Evolutionary conservation across 2,888 invertebrate genomes (phyloP), one percentile per base, ranked within the genome.

Genomic region (Willowsia nigromaculata): DNA sequence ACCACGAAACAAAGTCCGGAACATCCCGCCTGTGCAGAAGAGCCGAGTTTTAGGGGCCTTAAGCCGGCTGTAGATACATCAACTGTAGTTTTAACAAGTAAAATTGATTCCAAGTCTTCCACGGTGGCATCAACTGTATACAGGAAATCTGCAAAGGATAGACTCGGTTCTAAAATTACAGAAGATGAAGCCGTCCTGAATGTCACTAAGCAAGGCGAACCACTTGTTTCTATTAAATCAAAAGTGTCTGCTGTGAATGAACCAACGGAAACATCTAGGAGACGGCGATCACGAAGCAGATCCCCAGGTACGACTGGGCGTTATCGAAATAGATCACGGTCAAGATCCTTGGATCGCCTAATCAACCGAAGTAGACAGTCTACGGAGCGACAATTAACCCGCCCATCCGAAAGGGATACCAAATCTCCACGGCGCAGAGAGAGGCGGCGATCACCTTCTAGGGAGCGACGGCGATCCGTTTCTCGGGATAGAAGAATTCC

Each of bases 141-240:
- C 33, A 81, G 88, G 37, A 92, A 91, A 83, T 91, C 92, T 27
- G 91, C 91, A 0, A 91, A 89, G 47, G 92, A 92, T 33, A 85
- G 92, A 37, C 83, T 92, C 2, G 92, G 92, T 11, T 92, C 91
- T 3, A 92, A 92, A 87, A 62, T 92, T 1, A 76, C 87, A 0
- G 92, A 92, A 30, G 91, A 90, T 71, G 90, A 91, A 80, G 90
- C 81, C 1, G 65, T 90, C 13, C 37, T 83, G 11, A 88, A 84
- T 25, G 65, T 84, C 6, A 76, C 15, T 15, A 88, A 84, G 43
- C 15, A 59, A 3, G 40, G 13, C 15, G 88, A 88, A 11, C 3
- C 53, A 9, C 47, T 82, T 9, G 15, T 74, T 15, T 33, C 82
- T 1, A 11, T 78, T 6, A 78, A 82, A 56, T 80, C 78, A 7